Base-by-base conservation (phyloP, 2,113 vertebrate species). In the Ursus arctos region DNA sequence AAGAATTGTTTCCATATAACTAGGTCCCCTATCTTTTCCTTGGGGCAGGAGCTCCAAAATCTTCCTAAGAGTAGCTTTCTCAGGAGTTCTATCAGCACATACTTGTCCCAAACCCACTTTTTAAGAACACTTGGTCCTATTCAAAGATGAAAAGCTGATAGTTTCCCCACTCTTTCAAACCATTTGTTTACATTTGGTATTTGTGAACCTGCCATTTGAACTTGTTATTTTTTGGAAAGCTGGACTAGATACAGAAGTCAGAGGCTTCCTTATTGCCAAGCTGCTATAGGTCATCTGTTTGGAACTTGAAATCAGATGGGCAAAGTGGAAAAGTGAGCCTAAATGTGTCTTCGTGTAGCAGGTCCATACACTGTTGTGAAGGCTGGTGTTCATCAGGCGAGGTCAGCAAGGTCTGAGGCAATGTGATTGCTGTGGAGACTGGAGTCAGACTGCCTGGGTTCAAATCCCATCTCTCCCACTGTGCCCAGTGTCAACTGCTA, bases 161-260 rank as follows among this genome's bases (percentile, higher is more conserved):
- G 53, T 77, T 92, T 31, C 6, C 81, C 59, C 28, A 77, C 43
- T 88, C 26, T 57, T 63, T 55, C 43, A 77, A 63, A 63, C 31
- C 19, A 65, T 49, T 67, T 86, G 47, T 89, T 96, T 92, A n/a
- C 0, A 69, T 94, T 94, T 90, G 74, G 21, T 61, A 24, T 88
- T 83, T 80, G 55, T 57, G 71, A 95, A 76, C 26, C 59, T 71
- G 59, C 8, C 15, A 6, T 79, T 72, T 81, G 28, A 82, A 91
- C 96, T 63, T 85, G 74, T 72, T 84, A 43, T 31, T 61, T 96
- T 97, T 96, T 94, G n/a, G 81, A 95, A 95, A 91, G 65, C 18
- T 82, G 31, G 26, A 63, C n/a, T 74, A 81, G n/a, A 85, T 5
- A 76, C 69, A 61, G 31, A 90, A 57, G 14, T 49, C 74, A 84